Evolutionary conservation across 2,797 vertebrate species (phyloP).

Genomic region (Cuniculus paca): DNA sequence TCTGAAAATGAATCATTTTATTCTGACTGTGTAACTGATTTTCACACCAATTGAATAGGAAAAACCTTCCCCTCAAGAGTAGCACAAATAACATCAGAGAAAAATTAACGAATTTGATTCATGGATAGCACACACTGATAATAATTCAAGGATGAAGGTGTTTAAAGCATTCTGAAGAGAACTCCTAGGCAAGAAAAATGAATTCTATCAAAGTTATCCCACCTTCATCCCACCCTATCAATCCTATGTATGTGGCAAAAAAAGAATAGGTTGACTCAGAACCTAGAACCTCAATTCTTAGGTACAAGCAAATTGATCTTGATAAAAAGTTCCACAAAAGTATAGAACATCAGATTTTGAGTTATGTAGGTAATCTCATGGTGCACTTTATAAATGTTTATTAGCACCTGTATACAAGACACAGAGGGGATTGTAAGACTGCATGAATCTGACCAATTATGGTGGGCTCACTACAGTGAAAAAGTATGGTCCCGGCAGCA

Average conservation of each 20-base stretch:
- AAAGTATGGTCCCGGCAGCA: not conserved
- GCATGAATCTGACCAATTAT: not conserved
- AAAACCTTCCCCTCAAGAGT: not conserved
- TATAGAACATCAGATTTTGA: not conserved
- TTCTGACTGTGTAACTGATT: constrained; percentile 13
- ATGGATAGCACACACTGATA: not conserved
- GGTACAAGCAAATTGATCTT: not conserved
- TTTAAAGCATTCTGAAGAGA: constrained; percentile 46
- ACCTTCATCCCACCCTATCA: not conserved
- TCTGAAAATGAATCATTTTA: constrained; percentile 43
- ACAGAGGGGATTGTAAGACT: not conserved
- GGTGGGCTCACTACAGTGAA: not conserved
- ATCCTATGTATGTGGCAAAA: not conserved
- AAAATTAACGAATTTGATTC: not conserved
- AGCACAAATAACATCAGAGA: not conserved
- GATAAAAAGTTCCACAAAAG: not conserved
- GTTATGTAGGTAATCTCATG: not conserved
- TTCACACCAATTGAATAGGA: constrained; percentile 16
- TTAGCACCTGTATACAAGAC: constrained; percentile 60
- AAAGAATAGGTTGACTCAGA: not conserved
- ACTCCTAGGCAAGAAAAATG: not conserved
- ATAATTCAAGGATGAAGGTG: not conserved
- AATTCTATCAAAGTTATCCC: not conserved
- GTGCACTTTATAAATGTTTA: not conserved
- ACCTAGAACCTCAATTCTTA: not conserved